A percentile compares a stretch with the other conserved stretches of the same genome.
Conservation (phyloP, 2,888 invertebrate species). For the Nysson spinosus region DNA sequence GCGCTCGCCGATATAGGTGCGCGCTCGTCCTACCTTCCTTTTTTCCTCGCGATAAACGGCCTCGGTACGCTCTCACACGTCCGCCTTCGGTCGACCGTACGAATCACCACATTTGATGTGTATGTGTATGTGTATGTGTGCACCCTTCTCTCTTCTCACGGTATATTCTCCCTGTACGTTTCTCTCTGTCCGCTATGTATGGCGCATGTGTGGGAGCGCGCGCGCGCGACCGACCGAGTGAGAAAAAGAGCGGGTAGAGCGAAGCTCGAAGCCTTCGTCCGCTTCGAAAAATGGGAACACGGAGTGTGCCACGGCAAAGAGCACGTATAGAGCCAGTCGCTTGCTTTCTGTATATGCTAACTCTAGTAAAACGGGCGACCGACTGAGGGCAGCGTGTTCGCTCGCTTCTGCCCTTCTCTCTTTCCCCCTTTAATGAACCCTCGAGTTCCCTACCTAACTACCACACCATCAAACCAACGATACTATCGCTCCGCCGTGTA, state of each 20-base stretch:
- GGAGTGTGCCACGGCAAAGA: constrained; percentile 50
- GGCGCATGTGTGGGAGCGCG: constrained; percentile 22
- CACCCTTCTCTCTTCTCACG: constrained; percentile 6
- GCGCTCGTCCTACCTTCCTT: constrained; percentile 13
- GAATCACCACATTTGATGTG: constrained; percentile 46
- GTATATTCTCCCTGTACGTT: constrained; percentile 15
- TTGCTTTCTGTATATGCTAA: constrained; percentile 39
- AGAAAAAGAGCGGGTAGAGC: constrained; percentile 49
- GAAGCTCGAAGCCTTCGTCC: constrained; percentile 48
- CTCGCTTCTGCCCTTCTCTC: constrained; percentile 40
- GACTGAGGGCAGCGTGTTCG: constrained; percentile 69
- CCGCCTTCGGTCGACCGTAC: constrained; percentile 39
- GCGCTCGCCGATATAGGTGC: no score
- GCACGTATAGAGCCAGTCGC: constrained; percentile 54
- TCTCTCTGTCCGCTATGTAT: constrained; percentile 18
- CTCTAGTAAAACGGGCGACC: constrained; percentile 62
- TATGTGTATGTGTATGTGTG: constrained; percentile 32
- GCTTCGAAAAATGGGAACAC: constrained; percentile 63
- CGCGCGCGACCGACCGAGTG: constrained; percentile 35
- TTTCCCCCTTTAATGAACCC: constrained; percentile 22
- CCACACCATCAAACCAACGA: constrained; percentile 25
- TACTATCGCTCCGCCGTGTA: constrained; percentile 31
- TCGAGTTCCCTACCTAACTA: constrained; percentile 14
- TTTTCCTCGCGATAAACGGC: constrained; percentile 35
- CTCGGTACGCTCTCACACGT: constrained; percentile 41